Conservation (phyloP, 2,797 vertebrate species). For the Parambassis ranga region DNA sequence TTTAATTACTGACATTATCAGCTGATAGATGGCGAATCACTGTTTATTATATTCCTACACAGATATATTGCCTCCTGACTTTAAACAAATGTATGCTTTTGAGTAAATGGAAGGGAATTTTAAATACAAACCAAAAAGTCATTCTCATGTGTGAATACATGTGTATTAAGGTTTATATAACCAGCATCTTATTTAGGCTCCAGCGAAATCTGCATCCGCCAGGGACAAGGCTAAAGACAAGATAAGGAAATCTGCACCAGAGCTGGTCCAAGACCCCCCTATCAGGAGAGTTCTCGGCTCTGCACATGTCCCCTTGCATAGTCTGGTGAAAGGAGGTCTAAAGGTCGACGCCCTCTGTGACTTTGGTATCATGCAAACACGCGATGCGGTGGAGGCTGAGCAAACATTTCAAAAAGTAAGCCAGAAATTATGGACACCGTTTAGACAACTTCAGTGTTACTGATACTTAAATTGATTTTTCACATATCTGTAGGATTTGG, state of each 20-base stretch:
- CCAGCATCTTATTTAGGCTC: slow-evolving; percentile 17
- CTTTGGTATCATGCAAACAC: slow-evolving; percentile 66
- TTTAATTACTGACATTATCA: too few species aligned
- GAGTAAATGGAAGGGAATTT: too few species aligned
- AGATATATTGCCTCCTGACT: too few species aligned
- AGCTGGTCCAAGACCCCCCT: slow-evolving; percentile 79
- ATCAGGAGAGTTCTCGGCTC: slow-evolving; percentile 72
- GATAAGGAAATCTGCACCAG: slow-evolving; percentile 65
- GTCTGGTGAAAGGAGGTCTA: slow-evolving; percentile 68
- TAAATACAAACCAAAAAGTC: too few species aligned
- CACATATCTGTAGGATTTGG: slow-evolving; percentile 38
- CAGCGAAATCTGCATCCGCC: slow-evolving; percentile 36
- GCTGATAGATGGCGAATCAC: too few species aligned
- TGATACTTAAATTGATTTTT: not conserved
- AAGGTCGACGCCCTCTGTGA: slow-evolving; percentile 74
- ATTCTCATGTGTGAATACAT: too few species aligned
- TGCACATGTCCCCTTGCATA: slow-evolving; percentile 67
- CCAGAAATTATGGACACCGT: not conserved
- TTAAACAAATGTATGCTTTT: too few species aligned
- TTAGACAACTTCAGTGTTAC: not conserved
- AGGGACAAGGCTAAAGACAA: slow-evolving; percentile 62
- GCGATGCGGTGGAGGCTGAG: slow-evolving; percentile 32
- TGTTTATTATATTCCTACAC: too few species aligned
- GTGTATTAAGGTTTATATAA: too few species aligned
- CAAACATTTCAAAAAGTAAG: slow-evolving; percentile 33